Evolutionary conservation across 1,140 invertebrate species (phyloP).

Genomic region (Leptopilina boulardi): DNA sequence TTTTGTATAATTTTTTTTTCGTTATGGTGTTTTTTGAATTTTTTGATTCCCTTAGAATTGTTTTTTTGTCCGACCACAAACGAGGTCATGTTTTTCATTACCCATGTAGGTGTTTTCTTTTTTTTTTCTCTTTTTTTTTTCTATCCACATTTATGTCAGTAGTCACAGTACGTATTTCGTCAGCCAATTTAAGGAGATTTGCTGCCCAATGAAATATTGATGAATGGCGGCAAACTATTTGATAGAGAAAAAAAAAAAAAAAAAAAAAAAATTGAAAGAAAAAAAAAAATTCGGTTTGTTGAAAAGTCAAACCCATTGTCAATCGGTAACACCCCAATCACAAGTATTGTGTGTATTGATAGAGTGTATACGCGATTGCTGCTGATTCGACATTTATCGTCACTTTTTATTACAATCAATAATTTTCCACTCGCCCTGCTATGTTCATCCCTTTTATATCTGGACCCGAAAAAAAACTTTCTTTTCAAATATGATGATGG

Average conservation of each 20-base stretch:
- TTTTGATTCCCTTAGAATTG: neutral
- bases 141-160: slow-evolving; percentile 43
- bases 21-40: neutral
- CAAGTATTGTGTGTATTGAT: slow-evolving; percentile 4
- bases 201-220: slow-evolving; percentile 26
- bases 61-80: slow-evolving; percentile 11
- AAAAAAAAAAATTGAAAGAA: too few species aligned
- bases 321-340: neutral
- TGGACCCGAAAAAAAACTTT: neutral
- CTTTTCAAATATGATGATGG: neutral
- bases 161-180: slow-evolving; percentile 37
- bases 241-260: too few species aligned
- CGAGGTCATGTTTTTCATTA: neutral
- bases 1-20: slow-evolving; percentile 7
- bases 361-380: neutral
- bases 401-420: slow-evolving; percentile 7
- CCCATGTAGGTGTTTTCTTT: neutral
- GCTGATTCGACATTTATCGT: neutral
- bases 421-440: neutral
- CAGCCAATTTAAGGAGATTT: slow-evolving; percentile 30
- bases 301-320: slow-evolving; percentile 15
- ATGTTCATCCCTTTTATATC: neutral
- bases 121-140: slow-evolving; percentile 30
- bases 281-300: slow-evolving; percentile 7
- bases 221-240: neutral